Base-by-base conservation (phyloP, 2,113 vertebrate species). In the Passer domesticus region DNA sequence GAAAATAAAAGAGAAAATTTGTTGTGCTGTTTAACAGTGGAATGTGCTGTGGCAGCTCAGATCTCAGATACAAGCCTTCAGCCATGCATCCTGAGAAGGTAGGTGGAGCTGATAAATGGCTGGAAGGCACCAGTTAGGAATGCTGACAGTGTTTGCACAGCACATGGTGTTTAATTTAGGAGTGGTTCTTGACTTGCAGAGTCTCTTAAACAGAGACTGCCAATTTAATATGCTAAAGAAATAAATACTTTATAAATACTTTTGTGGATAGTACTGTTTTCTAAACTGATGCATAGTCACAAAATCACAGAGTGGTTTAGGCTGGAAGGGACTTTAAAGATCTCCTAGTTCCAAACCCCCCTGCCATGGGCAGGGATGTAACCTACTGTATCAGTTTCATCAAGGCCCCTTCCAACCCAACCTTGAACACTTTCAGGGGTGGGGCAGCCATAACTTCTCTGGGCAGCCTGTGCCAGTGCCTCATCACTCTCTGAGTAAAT, bases 121-220 rank as follows among this genome's bases (percentile, higher is more conserved):
- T 81, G 68, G 44, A 52, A 93, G 31, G 77, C 50, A 68, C 16
- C 7, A 8, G 46, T 62, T 59, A 75, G 56, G 43, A 87, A 76
- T 25, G 46, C 5, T 5, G 7, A 9, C 2, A 41, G 33, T 94
- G 79, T 96, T 97, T 97, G 92, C 70, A 25, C n/a, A 89, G 64
- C 19, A 2, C 41, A 6, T 15, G 44, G 68, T 97, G 74, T 96
- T 91, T 95, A 84, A 56, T 33, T 91, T 96, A 85, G 94, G 94
- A 76, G 95, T 80, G 95, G 84, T 62, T 94, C 53, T 64, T n/a
- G 69, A 69, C 13, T 16, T 23, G 46, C 37, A 41, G 74, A 68
- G 22, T 41, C 14, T 83, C 47, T 50, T 44, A 70, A 89, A 46
- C 15, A 77, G 50, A 94, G 67, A 55, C 18, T 46, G 68, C 21